Evolutionary conservation across 1,140 invertebrate genomes (phyloP), one percentile per base, ranked within the genome.

Genomic region (Popillia japonica): DNA sequence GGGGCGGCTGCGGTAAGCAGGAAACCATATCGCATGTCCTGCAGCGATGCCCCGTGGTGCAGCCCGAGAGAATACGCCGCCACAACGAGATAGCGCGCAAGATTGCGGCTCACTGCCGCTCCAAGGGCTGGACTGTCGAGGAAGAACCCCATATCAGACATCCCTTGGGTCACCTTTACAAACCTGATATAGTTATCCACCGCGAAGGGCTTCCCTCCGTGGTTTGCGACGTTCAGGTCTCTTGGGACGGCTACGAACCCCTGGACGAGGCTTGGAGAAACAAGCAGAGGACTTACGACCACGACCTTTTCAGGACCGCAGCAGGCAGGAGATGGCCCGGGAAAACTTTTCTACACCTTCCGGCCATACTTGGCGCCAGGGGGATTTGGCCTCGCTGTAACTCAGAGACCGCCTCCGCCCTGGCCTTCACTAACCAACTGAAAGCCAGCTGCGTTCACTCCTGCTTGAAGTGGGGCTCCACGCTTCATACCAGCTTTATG

Each of bases 11-110:
- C 41, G 23, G 64, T 0, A 8, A 23, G 0, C 14, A 41, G 0
- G 82, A 83, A 68, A 59, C 81, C 2, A 14, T 83, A 0, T 83
- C 41, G 2, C 82, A 82, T 34, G 79, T 82, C 2, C 77, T 83
- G 0, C 81, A 83, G 34, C 14, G 20, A n/a, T 83, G 82, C 61
- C 61, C n/a, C 9, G 0, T 0, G 0, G 17, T 20, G 3, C 75
- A 79, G 2, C 34, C n/a, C 42, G 75, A 44, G 11, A 42, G 80
- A 6, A 80, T 81, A n/a, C 20, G n/a, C 2, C 73, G 80, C 8
- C 79, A 81, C 72, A 74, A 81, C 55, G 59, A 78, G 22, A 48
- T 77, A 3, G 78, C 59, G 0, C 7, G 27, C 0, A 79, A 77
- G 42, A 61, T 79, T 14, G 44, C 75, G 3, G 23, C 17, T 0